Conservation (phyloP, 2,797 vertebrate genomes). For the Pangasius krempfi region DNA sequence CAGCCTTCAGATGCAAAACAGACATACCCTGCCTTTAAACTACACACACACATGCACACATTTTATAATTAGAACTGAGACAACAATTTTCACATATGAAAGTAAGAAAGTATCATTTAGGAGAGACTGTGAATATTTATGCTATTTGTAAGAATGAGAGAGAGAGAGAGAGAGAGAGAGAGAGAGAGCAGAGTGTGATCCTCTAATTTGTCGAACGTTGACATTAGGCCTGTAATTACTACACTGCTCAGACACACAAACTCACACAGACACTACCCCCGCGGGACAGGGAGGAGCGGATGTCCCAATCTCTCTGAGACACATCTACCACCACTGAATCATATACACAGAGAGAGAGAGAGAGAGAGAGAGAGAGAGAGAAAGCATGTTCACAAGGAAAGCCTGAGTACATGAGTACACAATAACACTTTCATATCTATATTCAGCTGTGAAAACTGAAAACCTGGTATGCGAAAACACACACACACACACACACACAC, state of each 20-base stretch:
- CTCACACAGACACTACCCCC: conserved; percentile 41
- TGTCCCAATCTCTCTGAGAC: conserved; percentile 51
- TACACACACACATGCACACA: neutral
- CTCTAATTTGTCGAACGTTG: conserved; percentile 53
- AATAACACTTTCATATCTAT: conserved; percentile 31
- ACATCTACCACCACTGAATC: conserved; percentile 41
- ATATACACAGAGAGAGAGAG: conserved; percentile 19
- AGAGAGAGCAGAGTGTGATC: conserved; percentile 35
- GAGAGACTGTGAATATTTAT: neutral
- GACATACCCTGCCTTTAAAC: conserved; percentile 1
- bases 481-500: neutral
- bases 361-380: conserved; percentile 25
- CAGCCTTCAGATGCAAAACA: neutral
- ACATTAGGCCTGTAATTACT: conserved; percentile 58
- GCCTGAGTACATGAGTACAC: conserved; percentile 1
- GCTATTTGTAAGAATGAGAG: no score
- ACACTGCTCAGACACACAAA: conserved; percentile 31
- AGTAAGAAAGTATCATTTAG: neutral
- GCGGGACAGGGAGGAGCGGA: conserved; percentile 35
- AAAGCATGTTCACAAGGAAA: conserved; percentile 9
- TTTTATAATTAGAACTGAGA: neutral
- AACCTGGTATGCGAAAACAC: neutral
- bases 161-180: neutral
- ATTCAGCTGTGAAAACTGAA: conserved; percentile 13
- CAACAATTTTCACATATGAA: neutral